phyloP scores from a whole-genome alignment of 53 echinoderm and acorn worm genomes.

The Echinarachnius parma region DNA sequence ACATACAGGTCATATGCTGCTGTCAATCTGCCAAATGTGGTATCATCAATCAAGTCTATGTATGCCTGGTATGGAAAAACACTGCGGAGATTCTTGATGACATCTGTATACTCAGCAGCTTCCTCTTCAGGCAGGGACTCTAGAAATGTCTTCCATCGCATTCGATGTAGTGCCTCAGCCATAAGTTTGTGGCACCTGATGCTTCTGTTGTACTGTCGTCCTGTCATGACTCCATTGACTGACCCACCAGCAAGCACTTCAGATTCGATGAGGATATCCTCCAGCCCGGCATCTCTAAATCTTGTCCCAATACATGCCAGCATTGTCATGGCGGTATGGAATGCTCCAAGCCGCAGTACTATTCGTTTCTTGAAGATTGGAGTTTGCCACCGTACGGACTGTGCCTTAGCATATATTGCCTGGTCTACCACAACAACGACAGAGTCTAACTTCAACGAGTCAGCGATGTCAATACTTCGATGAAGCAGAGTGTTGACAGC shows the following conservation, averaged over 20 bases:
- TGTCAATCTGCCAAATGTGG: neutral
- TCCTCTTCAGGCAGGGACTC: conserved; percentile 30
- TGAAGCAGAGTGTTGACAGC: conserved; percentile 27
- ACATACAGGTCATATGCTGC: neutral
- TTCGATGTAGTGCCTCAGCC: conserved; percentile 48
- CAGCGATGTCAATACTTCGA: conserved; percentile 12
- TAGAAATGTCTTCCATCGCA: conserved; percentile 58
- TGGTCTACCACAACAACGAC: conserved; percentile 50
- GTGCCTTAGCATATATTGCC: conserved; percentile 57
- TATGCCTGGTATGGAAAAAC: conserved; percentile 26
- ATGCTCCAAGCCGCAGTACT: conserved; percentile 48
- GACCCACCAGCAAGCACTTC: conserved; percentile 55
- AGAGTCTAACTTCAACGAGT: neutral
- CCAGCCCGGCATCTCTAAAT: conserved; percentile 60
- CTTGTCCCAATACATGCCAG: conserved; percentile 58
- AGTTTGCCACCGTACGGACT: conserved; percentile 52
- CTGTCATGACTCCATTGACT: conserved; percentile 39
- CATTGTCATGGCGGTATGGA: conserved; percentile 45
- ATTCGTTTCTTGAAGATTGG: conserved; percentile 10
- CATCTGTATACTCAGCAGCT: conserved; percentile 6
- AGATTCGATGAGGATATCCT: conserved; percentile 53
- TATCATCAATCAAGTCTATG: neutral
- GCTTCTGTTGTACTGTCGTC: conserved; percentile 51
- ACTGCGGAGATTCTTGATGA: conserved; percentile 16
- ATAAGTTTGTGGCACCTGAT: conserved; percentile 60